These are phyloP conservation scores for Blastomussa wellsi DNA, from an alignment of 92 coral and sea anemone genomes.

Conservation along the genomic window DNA sequence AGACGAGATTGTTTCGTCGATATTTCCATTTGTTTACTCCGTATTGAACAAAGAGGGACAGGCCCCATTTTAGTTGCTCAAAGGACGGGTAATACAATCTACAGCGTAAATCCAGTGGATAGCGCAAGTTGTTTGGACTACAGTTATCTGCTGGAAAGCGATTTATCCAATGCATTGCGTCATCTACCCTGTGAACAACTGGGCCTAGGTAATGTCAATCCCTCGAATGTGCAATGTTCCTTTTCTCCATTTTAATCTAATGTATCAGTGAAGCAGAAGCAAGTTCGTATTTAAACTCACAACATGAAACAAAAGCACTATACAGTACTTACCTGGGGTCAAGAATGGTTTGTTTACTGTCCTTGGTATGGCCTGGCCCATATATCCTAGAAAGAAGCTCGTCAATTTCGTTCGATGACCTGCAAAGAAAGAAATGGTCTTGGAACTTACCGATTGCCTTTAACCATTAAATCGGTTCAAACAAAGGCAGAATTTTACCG, in stretches of 20 bases:
- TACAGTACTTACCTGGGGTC: conserved; percentile 33
- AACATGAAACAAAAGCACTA: background rate
- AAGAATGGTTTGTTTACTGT: conserved; percentile 32
- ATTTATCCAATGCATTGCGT: no score
- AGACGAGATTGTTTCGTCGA: background rate
- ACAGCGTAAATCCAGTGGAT: no score
- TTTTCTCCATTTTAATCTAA: no score
- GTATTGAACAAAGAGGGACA: background rate
- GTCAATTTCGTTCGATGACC: conserved; percentile 71
- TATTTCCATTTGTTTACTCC: background rate
- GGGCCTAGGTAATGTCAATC: background rate
- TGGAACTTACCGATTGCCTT: background rate
- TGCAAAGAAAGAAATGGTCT: conserved; percentile 8
- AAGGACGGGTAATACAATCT: no score
- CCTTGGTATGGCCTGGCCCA: conserved; percentile 57
- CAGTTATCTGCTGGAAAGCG: no score
- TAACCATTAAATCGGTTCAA: background rate
- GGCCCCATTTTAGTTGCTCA: no score
- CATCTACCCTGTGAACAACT: no score
- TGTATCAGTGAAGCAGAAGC: background rate
- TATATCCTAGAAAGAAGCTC: conserved; percentile 64
- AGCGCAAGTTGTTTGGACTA: no score
- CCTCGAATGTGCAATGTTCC: background rate
- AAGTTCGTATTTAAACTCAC: background rate
- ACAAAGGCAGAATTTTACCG: background rate